Conservation (phyloP, 2,888 invertebrate genomes). For the Allophyes oxyacanthae region DNA sequence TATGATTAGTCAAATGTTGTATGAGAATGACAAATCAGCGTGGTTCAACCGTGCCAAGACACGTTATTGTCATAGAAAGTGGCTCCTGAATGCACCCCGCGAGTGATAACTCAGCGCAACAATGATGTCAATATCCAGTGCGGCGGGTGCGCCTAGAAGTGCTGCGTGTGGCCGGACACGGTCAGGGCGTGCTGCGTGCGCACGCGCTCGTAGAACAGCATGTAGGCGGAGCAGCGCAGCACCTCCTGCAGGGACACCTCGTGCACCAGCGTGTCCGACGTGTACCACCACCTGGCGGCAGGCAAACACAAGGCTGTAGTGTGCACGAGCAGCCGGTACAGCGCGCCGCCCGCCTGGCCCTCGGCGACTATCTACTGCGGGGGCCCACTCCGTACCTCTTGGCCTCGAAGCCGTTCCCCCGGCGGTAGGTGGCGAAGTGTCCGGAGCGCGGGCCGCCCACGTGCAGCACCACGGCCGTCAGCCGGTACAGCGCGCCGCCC, state of each 20-base stretch:
- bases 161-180: slow-evolving; percentile 57
- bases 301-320: no score
- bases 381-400: slow-evolving; percentile 80
- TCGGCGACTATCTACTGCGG: slow-evolving; percentile 38
- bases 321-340: slow-evolving; percentile 96
- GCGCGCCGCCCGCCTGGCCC: slow-evolving; percentile 59
- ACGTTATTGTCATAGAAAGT: no score
- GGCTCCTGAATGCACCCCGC: no score
- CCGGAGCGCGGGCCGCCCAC: slow-evolving; percentile 97
- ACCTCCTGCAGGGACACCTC: slow-evolving; percentile 95
- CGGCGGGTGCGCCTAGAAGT: slow-evolving; percentile 56
- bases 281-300: slow-evolving; percentile 93
- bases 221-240: slow-evolving; percentile 95
- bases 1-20: no score
- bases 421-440: slow-evolving; percentile 98
- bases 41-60: no score
- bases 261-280: slow-evolving; percentile 95
- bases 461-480: slow-evolving; percentile 96
- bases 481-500: slow-evolving; percentile 89
- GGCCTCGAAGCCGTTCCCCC: slow-evolving; percentile 91
- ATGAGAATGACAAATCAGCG: no score
- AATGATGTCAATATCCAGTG: slow-evolving; percentile 7
- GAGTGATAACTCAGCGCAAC: slow-evolving; percentile 14
- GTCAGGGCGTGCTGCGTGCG: slow-evolving; percentile 46
- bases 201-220: slow-evolving; percentile 96